These are phyloP conservation scores for Gymnocypris eckloni DNA, from an alignment of 2,797 vertebrate genomes.

Conservation along the genomic window DNA sequence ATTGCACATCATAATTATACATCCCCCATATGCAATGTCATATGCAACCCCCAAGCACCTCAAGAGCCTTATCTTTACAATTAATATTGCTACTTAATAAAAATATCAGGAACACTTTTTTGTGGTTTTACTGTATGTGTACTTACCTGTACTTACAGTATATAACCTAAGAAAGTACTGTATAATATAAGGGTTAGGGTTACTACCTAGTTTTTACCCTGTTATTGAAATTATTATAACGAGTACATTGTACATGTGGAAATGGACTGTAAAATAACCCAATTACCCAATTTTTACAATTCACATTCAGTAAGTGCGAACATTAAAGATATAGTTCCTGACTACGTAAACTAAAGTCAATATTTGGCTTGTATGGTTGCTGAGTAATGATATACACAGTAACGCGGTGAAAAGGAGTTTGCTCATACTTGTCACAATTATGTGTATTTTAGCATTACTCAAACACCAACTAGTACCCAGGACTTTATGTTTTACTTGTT, in stretches of 20 bases:
- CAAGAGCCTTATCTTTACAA: not conserved
- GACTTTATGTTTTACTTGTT: not conserved
- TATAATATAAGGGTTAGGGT: not conserved
- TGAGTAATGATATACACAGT: constrained; percentile 13
- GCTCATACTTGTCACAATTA: not conserved
- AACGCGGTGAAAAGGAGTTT: not conserved
- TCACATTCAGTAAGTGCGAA: not conserved
- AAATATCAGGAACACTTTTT: not conserved
- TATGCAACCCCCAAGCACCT: not conserved
- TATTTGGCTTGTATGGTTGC: constrained; percentile 25
- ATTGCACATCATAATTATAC: not conserved
- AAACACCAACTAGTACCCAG: not conserved
- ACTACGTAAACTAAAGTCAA: constrained; percentile 5
- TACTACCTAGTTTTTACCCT: not conserved
- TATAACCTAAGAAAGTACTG: not conserved
- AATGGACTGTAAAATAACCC: not conserved
- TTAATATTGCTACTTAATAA: not conserved
- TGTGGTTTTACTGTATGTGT: too few species aligned
- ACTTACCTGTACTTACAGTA: not conserved
- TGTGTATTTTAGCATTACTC: not conserved
- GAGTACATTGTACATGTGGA: not conserved
- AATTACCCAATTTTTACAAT: not conserved
- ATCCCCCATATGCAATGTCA: too few species aligned
- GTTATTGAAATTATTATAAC: not conserved
- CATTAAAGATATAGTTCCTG: not conserved